These are phyloP conservation scores for Triops longicaudatus DNA, from an alignment of 1,140 invertebrate species.

Conservation along the genomic window DNA sequence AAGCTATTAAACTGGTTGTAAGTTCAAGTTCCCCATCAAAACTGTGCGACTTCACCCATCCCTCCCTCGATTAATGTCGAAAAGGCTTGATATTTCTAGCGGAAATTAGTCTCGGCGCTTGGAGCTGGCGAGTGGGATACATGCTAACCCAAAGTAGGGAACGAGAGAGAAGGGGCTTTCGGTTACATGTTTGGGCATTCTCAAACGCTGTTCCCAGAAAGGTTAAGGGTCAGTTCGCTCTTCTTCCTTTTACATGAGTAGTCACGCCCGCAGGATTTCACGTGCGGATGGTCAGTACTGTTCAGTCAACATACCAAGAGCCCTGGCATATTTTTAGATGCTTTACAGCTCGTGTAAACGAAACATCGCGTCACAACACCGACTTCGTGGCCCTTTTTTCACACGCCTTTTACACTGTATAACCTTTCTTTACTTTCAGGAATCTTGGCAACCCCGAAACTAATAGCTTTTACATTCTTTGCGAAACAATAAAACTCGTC, in stretches of 20 bases:
- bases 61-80: not conserved
- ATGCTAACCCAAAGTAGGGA: not conserved
- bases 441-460: not conserved
- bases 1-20: not conserved
- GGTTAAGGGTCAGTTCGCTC: not conserved
- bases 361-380: slow-evolving; percentile 8
- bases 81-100: not conserved
- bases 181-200: not conserved
- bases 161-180: not conserved
- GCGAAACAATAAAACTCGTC: too few species aligned
- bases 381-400: not conserved
- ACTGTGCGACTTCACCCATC: not conserved
- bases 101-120: not conserved
- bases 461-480: too few species aligned
- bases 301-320: not conserved
- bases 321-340: not conserved
- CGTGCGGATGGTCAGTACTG: not conserved
- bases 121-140: not conserved
- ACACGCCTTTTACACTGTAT: not conserved
- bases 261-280: not conserved
- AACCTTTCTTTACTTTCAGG: not conserved
- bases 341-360: slow-evolving; percentile 11
- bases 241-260: not conserved
- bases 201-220: not conserved
- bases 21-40: not conserved